Conservation (phyloP, 2,113 vertebrate genomes). For the Nothoprocta perdicaria region DNA sequence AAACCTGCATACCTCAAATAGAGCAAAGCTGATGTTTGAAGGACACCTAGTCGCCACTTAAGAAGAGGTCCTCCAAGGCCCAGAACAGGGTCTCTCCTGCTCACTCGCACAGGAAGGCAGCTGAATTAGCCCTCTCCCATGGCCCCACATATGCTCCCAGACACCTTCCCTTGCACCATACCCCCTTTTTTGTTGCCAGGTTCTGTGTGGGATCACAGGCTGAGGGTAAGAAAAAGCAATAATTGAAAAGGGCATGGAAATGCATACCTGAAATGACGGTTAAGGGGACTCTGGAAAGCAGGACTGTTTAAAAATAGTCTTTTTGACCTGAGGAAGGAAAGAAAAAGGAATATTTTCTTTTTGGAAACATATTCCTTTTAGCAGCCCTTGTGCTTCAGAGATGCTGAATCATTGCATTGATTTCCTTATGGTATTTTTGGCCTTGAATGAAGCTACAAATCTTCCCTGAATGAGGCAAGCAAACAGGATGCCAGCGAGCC, state of each 20-base stretch:
- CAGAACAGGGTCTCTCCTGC: background rate
- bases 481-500: conserved; percentile 42
- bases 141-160: background rate
- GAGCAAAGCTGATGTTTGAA: background rate
- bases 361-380: conserved; percentile 8
- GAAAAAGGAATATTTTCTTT: background rate
- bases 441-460: conserved; percentile 14
- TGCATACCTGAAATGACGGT: background rate
- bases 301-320: background rate
- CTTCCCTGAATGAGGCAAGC: conserved; percentile 13
- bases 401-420: background rate
- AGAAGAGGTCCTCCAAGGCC: background rate
- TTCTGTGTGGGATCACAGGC: background rate
- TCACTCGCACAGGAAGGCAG: background rate
- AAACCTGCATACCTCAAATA: background rate
- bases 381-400: background rate
- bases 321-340: conserved; percentile 4
- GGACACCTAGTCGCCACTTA: background rate
- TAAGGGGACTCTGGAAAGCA: background rate
- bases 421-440: conserved; percentile 40
- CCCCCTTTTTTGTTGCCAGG: background rate
- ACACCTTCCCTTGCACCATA: background rate
- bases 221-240: background rate
- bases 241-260: background rate
- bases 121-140: background rate